Percentiles rank a stretch among this genome's conserved stretches.
Conservation (phyloP, 2,113 vertebrate species). For the Dascyllus trimaculatus region DNA sequence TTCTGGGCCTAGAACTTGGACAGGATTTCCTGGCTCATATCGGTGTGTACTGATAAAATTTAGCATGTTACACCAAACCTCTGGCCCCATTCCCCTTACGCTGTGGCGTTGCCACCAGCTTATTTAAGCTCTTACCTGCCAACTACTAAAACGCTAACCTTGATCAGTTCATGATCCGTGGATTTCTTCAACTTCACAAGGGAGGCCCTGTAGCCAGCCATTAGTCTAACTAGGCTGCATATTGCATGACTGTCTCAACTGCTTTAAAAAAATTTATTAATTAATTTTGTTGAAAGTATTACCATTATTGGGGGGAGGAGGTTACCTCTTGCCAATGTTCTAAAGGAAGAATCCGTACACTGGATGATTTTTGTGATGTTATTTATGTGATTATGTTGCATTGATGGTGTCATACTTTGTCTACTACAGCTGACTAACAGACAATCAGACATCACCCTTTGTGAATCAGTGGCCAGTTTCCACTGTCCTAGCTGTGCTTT, state of each 20-base stretch:
- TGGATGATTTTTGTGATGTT: slow-evolving; percentile 79
- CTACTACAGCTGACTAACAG: slow-evolving; percentile 64
- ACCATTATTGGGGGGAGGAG: slow-evolving; percentile 23
- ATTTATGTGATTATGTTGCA: slow-evolving; percentile 80
- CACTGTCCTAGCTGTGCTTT: slow-evolving; percentile 64
- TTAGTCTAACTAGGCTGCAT: slow-evolving; percentile 57
- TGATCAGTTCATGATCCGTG: slow-evolving; percentile 29
- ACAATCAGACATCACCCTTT: slow-evolving; percentile 81
- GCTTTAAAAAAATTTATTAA: slow-evolving; percentile 72
- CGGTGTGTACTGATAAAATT: slow-evolving; percentile 15
- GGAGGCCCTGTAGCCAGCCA: slow-evolving; percentile 44
- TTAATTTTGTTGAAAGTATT: slow-evolving; percentile 71
- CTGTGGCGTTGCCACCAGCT: slow-evolving; percentile 33
- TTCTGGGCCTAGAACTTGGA: slow-evolving; percentile 32
- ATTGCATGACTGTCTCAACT: slow-evolving; percentile 81
- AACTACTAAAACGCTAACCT: slow-evolving; percentile 51
- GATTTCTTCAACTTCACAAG: slow-evolving; percentile 36
- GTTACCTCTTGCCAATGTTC: slow-evolving; percentile 61
- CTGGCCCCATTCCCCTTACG: slow-evolving; percentile 26
- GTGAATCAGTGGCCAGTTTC: slow-evolving; percentile 62
- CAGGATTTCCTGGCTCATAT: slow-evolving; percentile 29
- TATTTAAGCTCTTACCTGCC: slow-evolving; percentile 62
- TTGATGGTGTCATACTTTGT: slow-evolving; percentile 73
- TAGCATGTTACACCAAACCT: slow-evolving; percentile 38
- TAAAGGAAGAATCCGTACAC: slow-evolving; percentile 75